Evolutionary conservation across 2,888 invertebrate species (phyloP).

Genomic region (Carpatolechia fugitivella): DNA sequence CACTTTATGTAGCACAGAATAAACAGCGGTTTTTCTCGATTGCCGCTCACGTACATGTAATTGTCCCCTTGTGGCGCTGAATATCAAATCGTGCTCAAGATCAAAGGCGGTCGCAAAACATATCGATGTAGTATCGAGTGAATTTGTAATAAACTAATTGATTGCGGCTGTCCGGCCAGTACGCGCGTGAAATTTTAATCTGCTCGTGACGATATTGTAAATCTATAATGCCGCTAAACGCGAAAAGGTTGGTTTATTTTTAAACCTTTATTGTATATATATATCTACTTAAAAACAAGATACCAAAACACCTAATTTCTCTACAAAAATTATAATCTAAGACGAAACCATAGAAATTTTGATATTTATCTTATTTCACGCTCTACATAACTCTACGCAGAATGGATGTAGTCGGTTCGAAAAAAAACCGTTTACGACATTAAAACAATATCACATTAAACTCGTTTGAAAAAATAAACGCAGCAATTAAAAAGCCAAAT

Average conservation of each 20-base stretch:
- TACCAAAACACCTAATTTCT: too few species aligned
- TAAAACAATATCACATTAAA: slow-evolving; percentile 37
- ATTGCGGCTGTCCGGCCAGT: slow-evolving; percentile 34
- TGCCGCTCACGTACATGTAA: slow-evolving; percentile 67
- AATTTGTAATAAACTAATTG: slow-evolving; percentile 58
- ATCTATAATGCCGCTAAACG: slow-evolving; percentile 1
- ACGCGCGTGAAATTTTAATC: slow-evolving; percentile 18
- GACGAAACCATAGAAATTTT: neutral
- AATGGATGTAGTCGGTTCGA: neutral
- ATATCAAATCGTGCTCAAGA: slow-evolving; percentile 70
- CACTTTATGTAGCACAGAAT: neutral
- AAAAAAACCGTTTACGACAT: slow-evolving; percentile 1
- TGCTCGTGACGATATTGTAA: neutral
- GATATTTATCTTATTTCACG: slow-evolving; percentile 2
- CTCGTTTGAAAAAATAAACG: slow-evolving; percentile 43
- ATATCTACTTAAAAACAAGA: too few species aligned
- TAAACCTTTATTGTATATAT: too few species aligned
- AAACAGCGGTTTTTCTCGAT: slow-evolving; percentile 2
- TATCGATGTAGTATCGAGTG: slow-evolving; percentile 66
- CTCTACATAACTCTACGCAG: neutral
- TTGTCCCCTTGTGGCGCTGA: slow-evolving; percentile 62
- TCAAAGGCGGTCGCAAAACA: slow-evolving; percentile 75
- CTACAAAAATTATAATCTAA: too few species aligned
- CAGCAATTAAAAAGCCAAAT: slow-evolving; percentile 51
- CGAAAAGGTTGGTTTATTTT: too few species aligned